phyloP scores from a whole-genome alignment of 37 sponge, comb jelly and placozoan genomes.

The Ephydatia muelleri region DNA sequence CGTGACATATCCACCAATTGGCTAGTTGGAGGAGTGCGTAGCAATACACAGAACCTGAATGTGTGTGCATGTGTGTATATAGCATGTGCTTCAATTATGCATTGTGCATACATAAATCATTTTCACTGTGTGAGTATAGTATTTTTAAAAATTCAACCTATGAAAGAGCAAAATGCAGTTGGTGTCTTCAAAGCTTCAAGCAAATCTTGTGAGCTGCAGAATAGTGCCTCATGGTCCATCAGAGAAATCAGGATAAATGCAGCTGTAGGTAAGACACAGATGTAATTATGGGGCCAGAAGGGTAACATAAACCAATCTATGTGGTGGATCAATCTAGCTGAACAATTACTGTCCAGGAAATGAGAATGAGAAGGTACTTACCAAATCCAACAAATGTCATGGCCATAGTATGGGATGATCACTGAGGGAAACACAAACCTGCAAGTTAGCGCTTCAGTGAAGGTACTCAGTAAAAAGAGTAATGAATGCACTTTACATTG shows the following conservation, averaged over 20 bases:
- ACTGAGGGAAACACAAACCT: conserved; percentile 38
- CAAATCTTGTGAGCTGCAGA: conserved; percentile 18
- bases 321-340: no score
- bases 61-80: no score
- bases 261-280: not conserved
- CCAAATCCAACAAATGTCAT: not conserved
- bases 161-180: conserved; percentile 35
- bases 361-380: not conserved
- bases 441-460: not conserved
- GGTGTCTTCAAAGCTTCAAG: conserved; percentile 15
- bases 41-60: conserved; percentile 24
- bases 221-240: conserved; percentile 4
- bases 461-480: not conserved
- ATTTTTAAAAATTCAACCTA: no score
- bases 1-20: conserved; percentile 37
- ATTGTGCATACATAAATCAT: not conserved
- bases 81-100: no score
- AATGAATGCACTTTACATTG: conserved; percentile 20
- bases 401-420: conserved; percentile 29
- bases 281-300: no score
- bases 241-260: conserved; percentile 25
- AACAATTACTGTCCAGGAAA: no score
- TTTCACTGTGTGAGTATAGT: no score
- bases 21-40: conserved; percentile 28
- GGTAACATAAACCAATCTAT: no score